Conservation (phyloP, 2,797 vertebrate species). For the Lemur catta region DNA sequence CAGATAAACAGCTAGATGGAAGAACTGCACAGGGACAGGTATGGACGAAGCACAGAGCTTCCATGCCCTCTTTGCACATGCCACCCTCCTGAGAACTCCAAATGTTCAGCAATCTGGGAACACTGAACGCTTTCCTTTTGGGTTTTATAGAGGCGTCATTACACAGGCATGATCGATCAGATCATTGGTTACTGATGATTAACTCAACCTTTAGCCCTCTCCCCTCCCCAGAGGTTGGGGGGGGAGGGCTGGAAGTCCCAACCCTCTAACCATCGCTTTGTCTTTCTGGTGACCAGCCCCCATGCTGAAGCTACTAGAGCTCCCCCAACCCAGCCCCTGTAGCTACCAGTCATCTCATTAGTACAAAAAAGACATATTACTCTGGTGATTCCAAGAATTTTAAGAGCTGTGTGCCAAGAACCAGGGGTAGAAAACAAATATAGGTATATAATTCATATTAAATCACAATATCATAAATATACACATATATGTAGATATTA, state of each 20-base stretch:
- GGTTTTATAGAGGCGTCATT: background rate
- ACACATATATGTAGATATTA: background rate
- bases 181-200: rapidly evolving
- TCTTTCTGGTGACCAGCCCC: background rate
- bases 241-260: background rate
- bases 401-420: background rate
- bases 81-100: background rate
- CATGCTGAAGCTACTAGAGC: background rate
- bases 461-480: background rate
- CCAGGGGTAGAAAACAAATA: background rate
- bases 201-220: background rate
- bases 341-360: background rate
- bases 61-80: background rate
- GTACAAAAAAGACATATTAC: background rate
- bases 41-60: background rate
- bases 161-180: background rate
- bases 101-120: background rate
- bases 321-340: background rate
- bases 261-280: rapidly evolving
- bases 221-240: rapidly evolving
- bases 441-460: background rate
- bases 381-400: background rate
- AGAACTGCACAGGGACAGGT: background rate
- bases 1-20: background rate
- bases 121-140: background rate